Evolutionary conservation across 2,113 vertebrate species (phyloP).

Genomic region (Chaenogobius annularis): DNA sequence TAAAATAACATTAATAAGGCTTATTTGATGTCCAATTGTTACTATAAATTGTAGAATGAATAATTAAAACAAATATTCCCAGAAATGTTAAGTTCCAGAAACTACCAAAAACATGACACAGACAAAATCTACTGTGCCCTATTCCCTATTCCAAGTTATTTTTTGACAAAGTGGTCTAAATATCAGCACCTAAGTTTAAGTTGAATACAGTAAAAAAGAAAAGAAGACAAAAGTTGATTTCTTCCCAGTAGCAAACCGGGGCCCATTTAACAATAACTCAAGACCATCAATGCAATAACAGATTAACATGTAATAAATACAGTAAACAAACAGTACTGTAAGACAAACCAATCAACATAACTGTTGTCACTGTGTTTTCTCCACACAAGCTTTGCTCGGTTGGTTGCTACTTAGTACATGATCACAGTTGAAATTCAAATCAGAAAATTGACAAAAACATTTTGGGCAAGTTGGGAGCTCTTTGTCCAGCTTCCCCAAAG

Average conservation of each 20-base stretch:
- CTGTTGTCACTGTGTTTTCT: constrained; percentile 36
- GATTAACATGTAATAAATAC: constrained; percentile 35
- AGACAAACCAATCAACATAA: constrained; percentile 29
- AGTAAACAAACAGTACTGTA: constrained; percentile 33
- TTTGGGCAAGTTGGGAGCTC: constrained; percentile 8
- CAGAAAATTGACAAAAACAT: constrained; percentile 3
- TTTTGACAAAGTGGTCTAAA: constrained; percentile 37
- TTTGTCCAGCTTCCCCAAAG: constrained; percentile 22
- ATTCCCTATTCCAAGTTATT: constrained; percentile 25
- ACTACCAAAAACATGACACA: constrained; percentile 28
- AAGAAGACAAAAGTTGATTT: constrained; percentile 38
- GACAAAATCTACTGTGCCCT: constrained; percentile 43
- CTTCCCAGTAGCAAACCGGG: constrained; percentile 20
- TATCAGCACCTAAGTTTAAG: constrained; percentile 37
- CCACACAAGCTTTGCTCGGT: constrained; percentile 41
- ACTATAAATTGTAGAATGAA: not conserved
- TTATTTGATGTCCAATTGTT: not conserved
- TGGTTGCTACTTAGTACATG: constrained; percentile 59
- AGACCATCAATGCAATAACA: constrained; percentile 3
- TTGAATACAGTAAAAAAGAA: constrained; percentile 27
- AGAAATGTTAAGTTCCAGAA: not conserved
- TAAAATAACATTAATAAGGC: not conserved
- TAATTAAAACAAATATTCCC: not conserved
- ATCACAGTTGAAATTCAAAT: constrained; percentile 44
- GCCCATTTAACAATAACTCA: constrained; percentile 21